Evolutionary conservation across 2,888 invertebrate species (phyloP), one percentile per base, ranked within the genome.

Genomic region (Zelleria hepariella): DNA sequence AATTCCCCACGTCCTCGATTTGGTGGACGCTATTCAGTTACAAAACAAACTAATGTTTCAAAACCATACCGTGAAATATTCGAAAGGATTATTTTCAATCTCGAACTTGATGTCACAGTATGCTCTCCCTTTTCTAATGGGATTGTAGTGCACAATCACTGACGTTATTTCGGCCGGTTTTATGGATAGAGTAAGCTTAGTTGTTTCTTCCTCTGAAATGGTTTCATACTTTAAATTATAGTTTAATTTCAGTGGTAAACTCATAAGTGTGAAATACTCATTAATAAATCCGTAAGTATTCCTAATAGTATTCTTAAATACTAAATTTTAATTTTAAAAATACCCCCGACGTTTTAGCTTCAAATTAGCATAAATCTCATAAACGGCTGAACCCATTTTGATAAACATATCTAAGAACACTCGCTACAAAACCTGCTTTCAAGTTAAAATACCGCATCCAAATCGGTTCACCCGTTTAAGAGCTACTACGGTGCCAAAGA

Each of bases 51-150:
- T n/a, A n/a, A n/a, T n/a, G n/a, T n/a, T n/a, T 42, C 3, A 42
- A 42, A 42, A 1, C 63, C 63, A 71, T 73, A 88, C 88, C 64
- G 75, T 77, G 67, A 72, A 86, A 66, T 74, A 77, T 70, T 88
- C 88, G 58, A 79, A 88, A 20, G 86, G 85, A 68, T 88, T 88
- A 61, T 84, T 74, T 32, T 67, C 62, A 59, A 87, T 84, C 2
- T 72, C 71, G 23, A 87, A 62, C 62, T 73, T 74, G 0, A 88
- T 69, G 26, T 86, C 83, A 62, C 87, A 86, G 48, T 61, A 73
- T n/a, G 68, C 72, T 68, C 69, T 75, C 2, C 86, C 87, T 67
- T 74, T 85, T 26, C 62, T 72, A 55, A 80, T 66, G 8, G 88
- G 88, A 66, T 80, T 83, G 60, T 75, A 88, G 67, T 75, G 70